Percentiles rank a stretch among this genome's conserved stretches.
Conservation (phyloP, 2,113 vertebrate species). For the Callospermophilus lateralis region DNA sequence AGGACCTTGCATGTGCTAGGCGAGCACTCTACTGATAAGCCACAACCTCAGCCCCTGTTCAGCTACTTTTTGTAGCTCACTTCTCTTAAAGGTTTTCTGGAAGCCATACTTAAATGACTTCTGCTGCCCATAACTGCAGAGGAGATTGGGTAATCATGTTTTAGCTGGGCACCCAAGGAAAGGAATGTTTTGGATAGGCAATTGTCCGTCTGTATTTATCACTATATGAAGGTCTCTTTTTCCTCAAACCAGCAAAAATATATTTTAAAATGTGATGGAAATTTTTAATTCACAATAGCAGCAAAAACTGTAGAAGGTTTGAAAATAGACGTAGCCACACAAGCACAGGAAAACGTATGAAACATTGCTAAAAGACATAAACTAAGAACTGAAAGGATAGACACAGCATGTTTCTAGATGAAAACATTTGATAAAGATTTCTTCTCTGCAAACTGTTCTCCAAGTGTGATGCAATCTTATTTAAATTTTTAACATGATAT, state of each 20-base stretch:
- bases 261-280: not conserved
- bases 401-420: not conserved
- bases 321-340: not conserved
- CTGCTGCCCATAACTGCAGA: not conserved
- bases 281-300: not conserved
- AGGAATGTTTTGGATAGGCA: not conserved
- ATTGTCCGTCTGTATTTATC: not conserved
- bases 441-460: constrained; percentile 26
- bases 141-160: not conserved
- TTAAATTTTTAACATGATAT: constrained; percentile 8
- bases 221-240: not conserved
- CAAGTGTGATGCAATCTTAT: not conserved
- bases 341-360: constrained; percentile 17
- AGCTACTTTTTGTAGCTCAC: not conserved
- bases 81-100: constrained; percentile 33
- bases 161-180: not conserved
- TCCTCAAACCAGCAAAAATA: constrained; percentile 14
- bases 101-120: not conserved
- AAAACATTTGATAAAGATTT: not conserved
- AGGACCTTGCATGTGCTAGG: too few species aligned
- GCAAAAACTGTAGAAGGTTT: not conserved
- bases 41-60: too few species aligned
- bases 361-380: constrained; percentile 12
- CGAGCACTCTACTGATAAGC: too few species aligned
- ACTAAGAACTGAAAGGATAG: not conserved